phyloP scores from a whole-genome alignment of 2,888 invertebrate genomes.

The Drosophila imparisetae region DNA sequence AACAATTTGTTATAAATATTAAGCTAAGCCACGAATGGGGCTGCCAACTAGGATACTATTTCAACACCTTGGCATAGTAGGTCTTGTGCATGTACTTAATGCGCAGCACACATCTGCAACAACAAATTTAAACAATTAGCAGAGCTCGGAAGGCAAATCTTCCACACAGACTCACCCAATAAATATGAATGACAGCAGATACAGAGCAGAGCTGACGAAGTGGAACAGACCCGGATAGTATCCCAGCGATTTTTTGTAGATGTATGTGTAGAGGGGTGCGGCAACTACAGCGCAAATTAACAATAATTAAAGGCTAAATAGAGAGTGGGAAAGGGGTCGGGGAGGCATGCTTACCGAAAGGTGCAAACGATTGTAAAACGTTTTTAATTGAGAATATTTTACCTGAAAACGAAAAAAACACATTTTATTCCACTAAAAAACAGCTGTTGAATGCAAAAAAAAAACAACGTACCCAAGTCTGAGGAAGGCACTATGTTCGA shows the following conservation, averaged over 20 bases:
- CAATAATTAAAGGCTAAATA: slow-evolving; percentile 24
- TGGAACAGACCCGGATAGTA: slow-evolving; percentile 87
- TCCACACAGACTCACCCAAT: slow-evolving; percentile 70
- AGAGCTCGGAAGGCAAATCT: neutral
- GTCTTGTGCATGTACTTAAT: slow-evolving; percentile 74
- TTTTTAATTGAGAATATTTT: slow-evolving; percentile 90
- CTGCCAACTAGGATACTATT: slow-evolving; percentile 50
- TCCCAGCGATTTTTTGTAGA: slow-evolving; percentile 87
- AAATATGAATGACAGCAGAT: slow-evolving; percentile 76
- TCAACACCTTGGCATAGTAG: slow-evolving; percentile 76
- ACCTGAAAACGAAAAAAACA: slow-evolving; percentile 81
- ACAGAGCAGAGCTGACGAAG: slow-evolving; percentile 86
- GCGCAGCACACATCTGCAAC: slow-evolving; percentile 73
- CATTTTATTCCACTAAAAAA: neutral
- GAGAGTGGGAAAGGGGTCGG: neutral
- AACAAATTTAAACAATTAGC: slow-evolving; percentile 17
- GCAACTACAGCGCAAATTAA: slow-evolving; percentile 75
- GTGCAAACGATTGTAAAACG: slow-evolving; percentile 88
- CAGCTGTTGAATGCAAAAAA: neutral
- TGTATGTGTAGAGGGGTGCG: slow-evolving; percentile 87
- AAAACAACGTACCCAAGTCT: slow-evolving; percentile 82
- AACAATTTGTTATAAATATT: slow-evolving; percentile 48
- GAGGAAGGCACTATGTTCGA: slow-evolving; percentile 82
- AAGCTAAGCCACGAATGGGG: slow-evolving; percentile 12
- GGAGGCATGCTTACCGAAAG: slow-evolving; percentile 83